Evolutionary conservation across 2,797 vertebrate species (phyloP), one percentile per base, ranked within the genome.

Genomic region (Craterocephalus amniculus): DNA sequence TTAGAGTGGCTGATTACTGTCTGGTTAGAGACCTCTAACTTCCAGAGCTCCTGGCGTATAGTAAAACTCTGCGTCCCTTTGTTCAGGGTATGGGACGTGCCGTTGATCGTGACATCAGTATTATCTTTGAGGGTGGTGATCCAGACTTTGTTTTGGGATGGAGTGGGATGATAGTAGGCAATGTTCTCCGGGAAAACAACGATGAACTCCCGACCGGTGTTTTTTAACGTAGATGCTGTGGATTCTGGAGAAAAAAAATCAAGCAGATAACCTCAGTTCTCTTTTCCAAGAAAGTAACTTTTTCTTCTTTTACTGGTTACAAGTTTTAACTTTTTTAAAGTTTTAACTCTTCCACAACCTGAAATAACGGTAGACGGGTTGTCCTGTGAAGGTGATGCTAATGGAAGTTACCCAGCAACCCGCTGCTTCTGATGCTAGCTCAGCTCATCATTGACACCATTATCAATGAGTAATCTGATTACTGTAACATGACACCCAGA

Each of bases 11-110:
- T 32, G 58, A 27, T 55, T 11, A 4, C 20, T n/a, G n/a, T n/a
- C 8, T 6, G 2, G 11, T 18, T 10, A 16, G 16, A 10, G 20
- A 22, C 0, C 0, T 11, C 0, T 0, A 4, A 1, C 10, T 32
- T 66, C 0, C 0, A 0, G 2, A 91, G 81, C 63, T 91, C 90
- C 9, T n/a, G 22, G 81, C 70, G 45, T 86, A 78, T 34, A 0
- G 0, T 0, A 12, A 81, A 27, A 0, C 0, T 2, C 0, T 0
- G 0, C 0, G 3, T 54, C 0, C 63, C 0, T 10, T 75, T 77
- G 2, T 4, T 1, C 0, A 0, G 0, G 55, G 89, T 8, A 1
- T 0, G 2, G 10, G 1, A 2, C 22, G 1, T 22, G 2, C 1
- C 6, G 4, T 4, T 5, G 4, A 24, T 24, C 3, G 9, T 1